Percentiles rank a stretch among this genome's conserved stretches.
phyloP scores from a whole-genome alignment of 2,888 invertebrate genomes.

The Melipona beecheii region DNA sequence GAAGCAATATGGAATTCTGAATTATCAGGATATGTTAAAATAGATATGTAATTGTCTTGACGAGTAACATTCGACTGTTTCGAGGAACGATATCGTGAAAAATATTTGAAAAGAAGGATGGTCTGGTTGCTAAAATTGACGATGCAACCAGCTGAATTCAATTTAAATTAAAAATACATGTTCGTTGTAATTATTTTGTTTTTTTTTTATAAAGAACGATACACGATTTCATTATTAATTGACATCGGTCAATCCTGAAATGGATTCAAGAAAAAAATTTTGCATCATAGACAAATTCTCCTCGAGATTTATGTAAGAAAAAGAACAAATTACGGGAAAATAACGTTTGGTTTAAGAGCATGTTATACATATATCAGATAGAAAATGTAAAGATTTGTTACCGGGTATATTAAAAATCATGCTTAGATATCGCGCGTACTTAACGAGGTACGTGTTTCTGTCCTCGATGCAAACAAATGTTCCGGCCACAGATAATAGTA shows the following conservation, averaged over 20 bases:
- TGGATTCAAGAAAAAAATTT: neutral
- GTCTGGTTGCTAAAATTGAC: neutral
- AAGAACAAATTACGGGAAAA: neutral
- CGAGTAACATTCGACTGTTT: no score
- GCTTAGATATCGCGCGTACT: constrained; percentile 35
- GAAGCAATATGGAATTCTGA: no score
- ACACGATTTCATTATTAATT: neutral
- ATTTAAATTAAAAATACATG: neutral
- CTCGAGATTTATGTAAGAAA: no score
- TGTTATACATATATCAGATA: constrained; percentile 26
- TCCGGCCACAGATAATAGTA: constrained; percentile 47
- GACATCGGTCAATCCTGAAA: neutral
- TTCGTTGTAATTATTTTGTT: neutral
- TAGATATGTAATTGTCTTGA: no score
- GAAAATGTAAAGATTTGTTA: constrained; percentile 43
- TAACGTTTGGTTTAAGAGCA: neutral
- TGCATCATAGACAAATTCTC: neutral
- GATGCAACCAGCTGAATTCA: neutral
- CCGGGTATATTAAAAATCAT: constrained; percentile 4
- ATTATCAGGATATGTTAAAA: no score
- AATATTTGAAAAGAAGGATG: no score
- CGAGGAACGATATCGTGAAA: no score
- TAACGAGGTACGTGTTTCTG: constrained; percentile 63
- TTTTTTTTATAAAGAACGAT: constrained; percentile 1
- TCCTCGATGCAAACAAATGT: constrained; percentile 56